These are phyloP conservation scores for Takifugu ocellatus DNA, from an alignment of 2,797 vertebrate species.

Conservation along the genomic window DNA sequence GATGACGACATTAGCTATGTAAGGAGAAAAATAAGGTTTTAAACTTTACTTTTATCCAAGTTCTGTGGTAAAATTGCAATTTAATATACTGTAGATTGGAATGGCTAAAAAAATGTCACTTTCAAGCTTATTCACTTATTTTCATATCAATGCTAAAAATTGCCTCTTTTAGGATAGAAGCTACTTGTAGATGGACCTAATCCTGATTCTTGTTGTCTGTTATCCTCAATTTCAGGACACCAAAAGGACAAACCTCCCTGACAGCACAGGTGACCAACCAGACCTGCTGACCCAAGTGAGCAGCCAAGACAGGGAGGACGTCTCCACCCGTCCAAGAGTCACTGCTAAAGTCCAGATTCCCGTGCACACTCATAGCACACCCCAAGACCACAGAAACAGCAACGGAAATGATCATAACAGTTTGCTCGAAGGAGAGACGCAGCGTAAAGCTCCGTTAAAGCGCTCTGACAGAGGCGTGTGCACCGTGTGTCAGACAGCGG, in stretches of 20 bases:
- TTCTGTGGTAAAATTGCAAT: not conserved
- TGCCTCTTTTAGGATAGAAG: too few species aligned
- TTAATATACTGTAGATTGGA: too few species aligned
- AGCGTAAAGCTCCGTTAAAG: conserved; percentile 15
- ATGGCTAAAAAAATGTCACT: too few species aligned
- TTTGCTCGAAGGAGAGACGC: conserved; percentile 2
- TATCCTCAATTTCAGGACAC: conserved; percentile 36
- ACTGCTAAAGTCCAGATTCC: conserved; percentile 11
- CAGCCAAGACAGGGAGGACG: conserved; percentile 7
- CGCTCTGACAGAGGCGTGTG: conserved; percentile 77
- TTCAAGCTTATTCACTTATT: too few species aligned
- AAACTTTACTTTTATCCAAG: too few species aligned
- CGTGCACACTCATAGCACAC: conserved; percentile 4
- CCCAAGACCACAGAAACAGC: conserved; percentile 18
- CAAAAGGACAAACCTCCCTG: conserved; percentile 56
- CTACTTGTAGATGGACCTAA: too few species aligned
- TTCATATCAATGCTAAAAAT: too few species aligned
- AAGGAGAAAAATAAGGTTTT: conserved; percentile 19
- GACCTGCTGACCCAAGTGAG: conserved; percentile 4
- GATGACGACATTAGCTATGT: conserved; percentile 56
- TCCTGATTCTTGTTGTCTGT: not conserved
- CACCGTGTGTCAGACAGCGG: conserved; percentile 82
- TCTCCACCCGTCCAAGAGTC: conserved; percentile 8
- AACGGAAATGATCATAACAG: not conserved
- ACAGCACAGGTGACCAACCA: conserved; percentile 61